These are phyloP conservation scores for Diorhabda sublineata DNA, from an alignment of 1,140 invertebrate genomes.

Conservation along the genomic window DNA sequence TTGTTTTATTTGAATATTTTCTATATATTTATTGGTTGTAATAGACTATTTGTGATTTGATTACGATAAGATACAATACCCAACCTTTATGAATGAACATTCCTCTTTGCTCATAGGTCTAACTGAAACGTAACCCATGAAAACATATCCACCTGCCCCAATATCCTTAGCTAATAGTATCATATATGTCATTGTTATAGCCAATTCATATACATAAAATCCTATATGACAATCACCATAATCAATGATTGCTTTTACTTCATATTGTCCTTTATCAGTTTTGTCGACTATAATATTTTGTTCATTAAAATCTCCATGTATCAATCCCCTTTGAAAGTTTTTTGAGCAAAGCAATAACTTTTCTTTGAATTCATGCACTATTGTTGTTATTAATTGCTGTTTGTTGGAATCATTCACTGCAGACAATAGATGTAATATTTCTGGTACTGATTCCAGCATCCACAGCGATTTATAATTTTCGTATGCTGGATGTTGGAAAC, in stretches of 20 bases:
- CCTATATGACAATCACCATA: constrained; percentile 74
- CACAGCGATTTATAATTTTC: constrained; percentile 63
- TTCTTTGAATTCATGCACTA: constrained; percentile 64
- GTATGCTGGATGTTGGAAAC: constrained; percentile 67
- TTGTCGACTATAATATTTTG: constrained; percentile 73
- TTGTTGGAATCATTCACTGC: constrained; percentile 60
- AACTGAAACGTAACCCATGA: constrained; percentile 68
- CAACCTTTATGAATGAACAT: not conserved
- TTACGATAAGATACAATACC: not conserved
- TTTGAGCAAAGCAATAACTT: constrained; percentile 56
- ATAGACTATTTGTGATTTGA: too few relatives aligned
- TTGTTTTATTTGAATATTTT: too few relatives aligned
- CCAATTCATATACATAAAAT: constrained; percentile 76
- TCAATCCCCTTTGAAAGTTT: constrained; percentile 64
- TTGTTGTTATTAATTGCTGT: constrained; percentile 56
- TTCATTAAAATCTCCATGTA: constrained; percentile 89
- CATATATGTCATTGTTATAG: constrained; percentile 77
- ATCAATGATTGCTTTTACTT: constrained; percentile 68
- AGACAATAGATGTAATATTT: constrained; percentile 65
- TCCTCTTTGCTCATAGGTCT: constrained; percentile 34
- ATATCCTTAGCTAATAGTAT: constrained; percentile 63
- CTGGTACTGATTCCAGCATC: constrained; percentile 65
- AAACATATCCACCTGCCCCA: constrained; percentile 62
- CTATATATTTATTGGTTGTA: too few relatives aligned
- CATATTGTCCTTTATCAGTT: constrained; percentile 46